Conservation (phyloP, 1,140 invertebrate species). For the Plutomurus gul region DNA sequence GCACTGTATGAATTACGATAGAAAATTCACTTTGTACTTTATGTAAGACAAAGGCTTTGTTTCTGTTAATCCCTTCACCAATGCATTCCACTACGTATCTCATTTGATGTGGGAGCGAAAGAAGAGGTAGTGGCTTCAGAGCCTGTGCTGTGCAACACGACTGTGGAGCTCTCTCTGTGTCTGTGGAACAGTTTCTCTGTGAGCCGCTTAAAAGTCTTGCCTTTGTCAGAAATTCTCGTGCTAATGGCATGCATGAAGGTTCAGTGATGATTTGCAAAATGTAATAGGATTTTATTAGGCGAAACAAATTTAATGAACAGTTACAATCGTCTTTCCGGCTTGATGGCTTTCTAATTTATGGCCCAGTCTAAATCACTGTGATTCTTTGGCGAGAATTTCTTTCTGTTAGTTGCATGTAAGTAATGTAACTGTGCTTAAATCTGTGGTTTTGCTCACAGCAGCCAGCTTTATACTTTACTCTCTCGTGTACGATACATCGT, state of each 20-base stretch:
- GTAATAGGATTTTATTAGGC: conserved; percentile 46
- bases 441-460: background rate
- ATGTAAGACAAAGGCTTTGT: no score
- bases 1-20: no score
- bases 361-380: background rate
- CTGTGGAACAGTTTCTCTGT: no score
- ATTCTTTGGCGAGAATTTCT: conserved; percentile 29
- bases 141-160: no score
- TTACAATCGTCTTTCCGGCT: conserved; percentile 45
- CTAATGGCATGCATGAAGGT: conserved; percentile 32
- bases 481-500: no score
- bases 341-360: conserved; percentile 42
- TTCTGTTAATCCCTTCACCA: no score
- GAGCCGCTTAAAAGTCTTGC: background rate
- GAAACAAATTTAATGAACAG: conserved; percentile 47
- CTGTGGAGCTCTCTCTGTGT: background rate
- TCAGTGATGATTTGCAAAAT: conserved; percentile 39
- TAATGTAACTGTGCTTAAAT: background rate
- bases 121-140: no score
- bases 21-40: no score
- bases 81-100: no score
- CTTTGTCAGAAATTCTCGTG: conserved; percentile 3
- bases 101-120: no score
- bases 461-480: background rate
- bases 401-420: background rate